Conservation (phyloP, 2,888 invertebrate genomes). For the Cactoblastis cactorum region DNA sequence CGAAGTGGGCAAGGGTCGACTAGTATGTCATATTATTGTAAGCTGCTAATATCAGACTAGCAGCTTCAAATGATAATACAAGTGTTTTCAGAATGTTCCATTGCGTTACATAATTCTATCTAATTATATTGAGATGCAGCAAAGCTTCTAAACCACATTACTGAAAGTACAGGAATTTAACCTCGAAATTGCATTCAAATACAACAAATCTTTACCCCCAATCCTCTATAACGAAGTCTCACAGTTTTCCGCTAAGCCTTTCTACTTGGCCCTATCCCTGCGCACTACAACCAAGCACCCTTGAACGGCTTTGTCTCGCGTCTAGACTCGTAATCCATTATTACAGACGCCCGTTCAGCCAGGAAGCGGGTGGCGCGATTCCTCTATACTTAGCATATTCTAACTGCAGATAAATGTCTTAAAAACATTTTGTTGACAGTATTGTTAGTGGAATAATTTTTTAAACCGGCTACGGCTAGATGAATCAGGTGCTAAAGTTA, state of each 20-base stretch:
- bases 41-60: too few species aligned
- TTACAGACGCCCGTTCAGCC: constrained; percentile 55
- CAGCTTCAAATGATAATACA: too few species aligned
- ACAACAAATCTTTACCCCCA: too few species aligned
- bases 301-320: constrained; percentile 66
- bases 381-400: constrained; percentile 64
- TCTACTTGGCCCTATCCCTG: constrained; percentile 17
- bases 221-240: too few species aligned
- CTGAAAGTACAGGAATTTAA: too few species aligned
- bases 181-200: too few species aligned
- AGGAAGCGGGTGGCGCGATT: constrained; percentile 49
- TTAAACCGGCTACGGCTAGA: background rate
- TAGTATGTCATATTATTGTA: too few species aligned
- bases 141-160: too few species aligned
- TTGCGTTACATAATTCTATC: too few species aligned
- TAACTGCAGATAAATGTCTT: constrained; percentile 65
- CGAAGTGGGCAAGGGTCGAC: too few species aligned
- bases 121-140: too few species aligned
- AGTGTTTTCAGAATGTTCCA: too few species aligned
- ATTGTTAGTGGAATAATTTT: background rate
- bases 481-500: background rate
- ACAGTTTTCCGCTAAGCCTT: constrained; percentile 25
- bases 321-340: constrained; percentile 76
- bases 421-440: constrained; percentile 49
- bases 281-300: constrained; percentile 15